phyloP scores from a whole-genome alignment of 1,140 invertebrate species.

The Amphibalanus amphitrite region DNA sequence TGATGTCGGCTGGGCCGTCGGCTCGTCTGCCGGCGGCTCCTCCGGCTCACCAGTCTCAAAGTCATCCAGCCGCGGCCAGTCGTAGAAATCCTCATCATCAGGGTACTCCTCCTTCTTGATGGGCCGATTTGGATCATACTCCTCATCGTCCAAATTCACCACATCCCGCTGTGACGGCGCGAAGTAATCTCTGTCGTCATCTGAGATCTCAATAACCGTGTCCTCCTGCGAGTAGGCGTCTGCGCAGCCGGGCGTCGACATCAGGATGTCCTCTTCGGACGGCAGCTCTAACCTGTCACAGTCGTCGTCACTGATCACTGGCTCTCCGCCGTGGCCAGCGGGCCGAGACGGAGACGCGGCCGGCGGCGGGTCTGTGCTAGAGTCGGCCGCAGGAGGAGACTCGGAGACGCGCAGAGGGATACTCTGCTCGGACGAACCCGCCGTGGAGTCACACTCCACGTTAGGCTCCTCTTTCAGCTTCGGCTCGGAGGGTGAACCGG shows the following conservation, averaged over 20 bases:
- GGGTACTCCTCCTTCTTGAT: not conserved
- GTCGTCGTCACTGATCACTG: not conserved
- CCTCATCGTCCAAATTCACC: not conserved
- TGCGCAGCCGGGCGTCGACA: not conserved
- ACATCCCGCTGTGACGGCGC: not conserved
- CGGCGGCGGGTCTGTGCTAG: not conserved
- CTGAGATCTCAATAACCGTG: not conserved
- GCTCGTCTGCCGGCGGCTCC: not conserved
- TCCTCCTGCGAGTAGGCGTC: not conserved
- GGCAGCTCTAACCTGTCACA: not conserved
- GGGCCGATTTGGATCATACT: not conserved
- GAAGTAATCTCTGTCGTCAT: not conserved
- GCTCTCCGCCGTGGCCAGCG: too few species aligned
- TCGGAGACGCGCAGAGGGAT: too few species aligned
- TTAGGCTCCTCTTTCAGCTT: too few species aligned
- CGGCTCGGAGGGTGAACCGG: too few species aligned
- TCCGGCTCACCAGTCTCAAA: not conserved
- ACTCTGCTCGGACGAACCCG: too few species aligned
- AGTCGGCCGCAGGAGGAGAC: too few species aligned
- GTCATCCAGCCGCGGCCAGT: not conserved
- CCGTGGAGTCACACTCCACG: too few species aligned
- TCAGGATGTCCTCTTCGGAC: not conserved
- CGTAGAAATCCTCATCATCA: not conserved
- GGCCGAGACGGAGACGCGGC: not conserved
- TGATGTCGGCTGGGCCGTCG: not conserved